Base-by-base conservation (phyloP, 2,888 invertebrate genomes). In the Nebria salina region DNA sequence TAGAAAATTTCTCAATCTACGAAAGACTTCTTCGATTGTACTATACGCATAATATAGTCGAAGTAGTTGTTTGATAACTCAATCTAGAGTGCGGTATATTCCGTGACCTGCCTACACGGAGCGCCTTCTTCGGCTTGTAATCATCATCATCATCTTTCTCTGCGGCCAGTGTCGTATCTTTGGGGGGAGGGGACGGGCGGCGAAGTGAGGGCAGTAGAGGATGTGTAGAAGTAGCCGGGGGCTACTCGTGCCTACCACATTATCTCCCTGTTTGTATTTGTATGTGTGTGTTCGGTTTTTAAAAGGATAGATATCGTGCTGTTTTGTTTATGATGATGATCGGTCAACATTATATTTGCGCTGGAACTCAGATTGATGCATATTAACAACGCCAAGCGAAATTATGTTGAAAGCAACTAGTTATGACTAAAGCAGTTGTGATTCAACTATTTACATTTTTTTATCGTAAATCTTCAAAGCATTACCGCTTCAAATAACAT, bases 81-180 rank as follows among this genome's bases (percentile, higher is more conserved):
- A 79, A 79, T 79, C 65, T 65, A 66, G 65, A 26, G 15, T 65
- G 41, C 54, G 65, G 65, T 41, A 15, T 73, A 15, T 15, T 76
- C 75, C 78, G 75, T 79, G 79, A 79, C 75, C 54, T 34, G 79
- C 79, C 79, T 79, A 75, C 79, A 54, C 79, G 74, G 77, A 76
- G 65, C 72, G 34, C 65, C 65, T 34, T 41, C 78, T 25, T 68
- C 68, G 20, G 70, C 54, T 54, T 70, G 74, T 79, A 79, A 79
- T 79, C 79, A 79, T 74, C 78, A 79, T 79, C 79, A 79, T 79
- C 79, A 76, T 74, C 42, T 43, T 15, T 54, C 75, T 74, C 54
- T 73, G 41, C 20, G 66, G 66, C 42, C 15, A 41, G 41, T 34
- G 11, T 25, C 41, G n/a, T 34, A 72, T 11, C n/a, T 66, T n/a